These are phyloP conservation scores for Mnemiopsis leidyi DNA, from an alignment of 37 sponge, comb jelly and placozoan species.

Conservation along the genomic window DNA sequence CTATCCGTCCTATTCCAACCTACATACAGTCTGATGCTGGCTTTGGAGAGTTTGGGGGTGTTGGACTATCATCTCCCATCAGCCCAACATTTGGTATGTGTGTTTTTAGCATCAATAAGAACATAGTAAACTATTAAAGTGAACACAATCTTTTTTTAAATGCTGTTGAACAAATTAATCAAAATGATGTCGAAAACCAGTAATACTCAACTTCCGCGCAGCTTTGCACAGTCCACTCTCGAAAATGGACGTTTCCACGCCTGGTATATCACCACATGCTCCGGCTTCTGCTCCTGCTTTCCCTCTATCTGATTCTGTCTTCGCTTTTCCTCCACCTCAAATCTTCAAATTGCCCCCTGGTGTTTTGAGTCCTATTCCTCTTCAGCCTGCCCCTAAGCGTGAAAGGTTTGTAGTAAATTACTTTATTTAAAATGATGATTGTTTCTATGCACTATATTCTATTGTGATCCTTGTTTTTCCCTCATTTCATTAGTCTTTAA, in stretches of 20 bases:
- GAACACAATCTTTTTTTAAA: no score
- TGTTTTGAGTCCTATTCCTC: constrained; percentile 50
- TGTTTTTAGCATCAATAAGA: background rate
- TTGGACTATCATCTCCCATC: constrained; percentile 52
- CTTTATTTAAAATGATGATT: no score
- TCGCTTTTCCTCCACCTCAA: constrained; percentile 3
- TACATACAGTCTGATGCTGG: constrained; percentile 15
- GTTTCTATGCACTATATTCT: no score
- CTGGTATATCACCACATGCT: constrained; percentile 44
- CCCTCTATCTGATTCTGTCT: background rate
- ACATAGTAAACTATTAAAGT: no score
- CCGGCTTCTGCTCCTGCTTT: constrained; percentile 62
- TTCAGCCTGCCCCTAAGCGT: constrained; percentile 56
- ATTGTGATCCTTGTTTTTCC: no score
- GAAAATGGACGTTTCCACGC: constrained; percentile 63
- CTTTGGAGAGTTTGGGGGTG: background rate
- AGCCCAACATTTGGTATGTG: constrained; percentile 55
- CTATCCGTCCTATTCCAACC: constrained; percentile 59
- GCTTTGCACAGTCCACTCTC: constrained; percentile 58
- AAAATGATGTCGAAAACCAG: no score
- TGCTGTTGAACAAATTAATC: no score
- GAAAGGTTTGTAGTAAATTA: constrained; percentile 33
- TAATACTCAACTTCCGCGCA: background rate
- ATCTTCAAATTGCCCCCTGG: constrained; percentile 41
- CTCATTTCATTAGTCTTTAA: no score